These are phyloP conservation scores for Lagopus muta DNA, from an alignment of 2,113 vertebrate species.

Conservation along the genomic window DNA sequence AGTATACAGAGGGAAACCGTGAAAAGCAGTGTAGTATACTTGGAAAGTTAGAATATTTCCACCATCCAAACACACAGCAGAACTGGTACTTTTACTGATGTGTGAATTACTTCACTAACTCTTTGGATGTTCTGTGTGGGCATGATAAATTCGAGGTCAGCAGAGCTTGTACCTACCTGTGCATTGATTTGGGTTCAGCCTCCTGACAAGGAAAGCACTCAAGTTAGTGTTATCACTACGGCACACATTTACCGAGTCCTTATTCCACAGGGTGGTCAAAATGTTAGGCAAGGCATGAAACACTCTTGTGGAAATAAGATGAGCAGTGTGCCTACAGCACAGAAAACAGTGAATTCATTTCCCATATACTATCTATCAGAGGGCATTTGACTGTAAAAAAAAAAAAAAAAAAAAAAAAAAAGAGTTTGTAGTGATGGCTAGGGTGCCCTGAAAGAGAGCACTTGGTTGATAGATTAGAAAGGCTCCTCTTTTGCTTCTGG, in stretches of 20 bases:
- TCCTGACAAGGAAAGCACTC: background rate
- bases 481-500: slow-evolving; percentile 16
- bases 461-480: slow-evolving; percentile 36
- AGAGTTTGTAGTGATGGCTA: background rate
- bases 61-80: background rate
- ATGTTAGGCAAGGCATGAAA: background rate
- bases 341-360: background rate
- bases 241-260: background rate
- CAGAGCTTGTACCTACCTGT: background rate
- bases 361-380: background rate
- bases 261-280: background rate
- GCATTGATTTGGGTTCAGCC: background rate
- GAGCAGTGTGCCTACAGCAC: background rate
- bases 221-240: background rate
- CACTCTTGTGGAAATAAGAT: background rate
- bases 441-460: background rate
- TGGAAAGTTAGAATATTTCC: background rate
- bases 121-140: background rate
- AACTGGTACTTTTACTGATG: background rate
- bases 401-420: background rate
- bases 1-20: background rate
- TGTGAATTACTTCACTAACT: background rate
- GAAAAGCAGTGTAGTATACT: background rate
- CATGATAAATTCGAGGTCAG: background rate
- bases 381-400: background rate